Evolutionary conservation across 2,113 vertebrate species (phyloP).

Genomic region (Cyanoramphus novaezelandiae): DNA sequence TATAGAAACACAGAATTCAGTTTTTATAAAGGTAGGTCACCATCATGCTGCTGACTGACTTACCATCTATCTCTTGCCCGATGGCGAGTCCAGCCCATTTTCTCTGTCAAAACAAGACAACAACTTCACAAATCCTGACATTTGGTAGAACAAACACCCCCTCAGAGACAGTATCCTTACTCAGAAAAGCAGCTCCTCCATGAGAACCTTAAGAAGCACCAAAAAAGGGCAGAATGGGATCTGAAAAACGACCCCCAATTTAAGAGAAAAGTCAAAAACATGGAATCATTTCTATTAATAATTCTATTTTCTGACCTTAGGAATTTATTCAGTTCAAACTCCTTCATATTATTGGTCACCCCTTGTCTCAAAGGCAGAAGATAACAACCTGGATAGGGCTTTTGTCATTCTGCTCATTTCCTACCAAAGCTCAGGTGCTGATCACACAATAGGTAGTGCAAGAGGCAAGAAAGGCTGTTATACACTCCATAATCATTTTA

Average conservation of each 20-base stretch:
- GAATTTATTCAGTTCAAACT: background rate
- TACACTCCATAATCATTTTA: background rate
- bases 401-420: background rate
- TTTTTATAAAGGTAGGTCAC: accelerated
- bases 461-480: background rate
- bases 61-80: constrained; percentile 93
- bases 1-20: background rate
- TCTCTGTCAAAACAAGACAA: constrained; percentile 74
- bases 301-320: background rate
- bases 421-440: background rate
- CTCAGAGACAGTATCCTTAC: background rate
- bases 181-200: background rate
- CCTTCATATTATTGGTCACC: background rate
- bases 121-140: background rate
- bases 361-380: background rate
- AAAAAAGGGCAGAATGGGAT: background rate
- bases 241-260: background rate
- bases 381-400: accelerated
- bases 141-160: background rate
- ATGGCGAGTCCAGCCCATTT: constrained; percentile 97
- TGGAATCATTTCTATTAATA: background rate
- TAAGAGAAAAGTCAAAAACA: background rate
- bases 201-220: background rate
- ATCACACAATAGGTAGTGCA: too few relatives aligned
- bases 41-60: background rate